These are phyloP conservation scores for Chrysogorgia sp. DNA, from an alignment of 92 coral and sea anemone genomes.

Conservation along the genomic window DNA sequence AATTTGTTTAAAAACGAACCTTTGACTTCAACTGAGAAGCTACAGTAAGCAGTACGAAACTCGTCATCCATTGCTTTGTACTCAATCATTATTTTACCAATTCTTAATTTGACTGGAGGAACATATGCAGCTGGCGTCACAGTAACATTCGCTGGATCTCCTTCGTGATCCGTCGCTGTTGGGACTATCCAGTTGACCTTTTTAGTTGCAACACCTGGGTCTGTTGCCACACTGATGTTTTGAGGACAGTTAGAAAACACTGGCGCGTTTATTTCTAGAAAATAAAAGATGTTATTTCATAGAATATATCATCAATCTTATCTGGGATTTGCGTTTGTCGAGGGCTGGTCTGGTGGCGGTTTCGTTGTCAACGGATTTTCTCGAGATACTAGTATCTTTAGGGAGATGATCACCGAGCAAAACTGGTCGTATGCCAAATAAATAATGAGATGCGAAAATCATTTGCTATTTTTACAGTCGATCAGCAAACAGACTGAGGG, in stretches of 20 bases:
- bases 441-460: too few species aligned
- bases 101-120: constrained; percentile 26
- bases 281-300: neutral
- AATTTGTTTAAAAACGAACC: constrained; percentile 50
- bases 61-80: constrained; percentile 57
- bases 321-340: neutral
- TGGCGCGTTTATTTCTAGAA: neutral
- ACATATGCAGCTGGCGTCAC: neutral
- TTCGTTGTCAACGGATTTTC: neutral
- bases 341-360: neutral
- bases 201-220: neutral
- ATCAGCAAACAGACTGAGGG: too few species aligned
- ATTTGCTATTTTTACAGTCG: too few species aligned
- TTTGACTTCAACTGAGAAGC: constrained; percentile 47
- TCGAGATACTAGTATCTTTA: too few species aligned
- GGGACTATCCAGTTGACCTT: constrained; percentile 15
- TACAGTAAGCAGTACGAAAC: constrained; percentile 39
- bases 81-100: constrained; percentile 47
- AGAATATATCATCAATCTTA: neutral
- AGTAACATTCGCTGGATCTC: neutral
- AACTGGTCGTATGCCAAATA: too few species aligned
- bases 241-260: neutral
- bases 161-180: constrained; percentile 5
- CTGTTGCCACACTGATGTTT: neutral
- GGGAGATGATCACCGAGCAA: too few species aligned